Base-by-base conservation (phyloP, 2,113 vertebrate species). In the Xiphophorus couchianus region DNA sequence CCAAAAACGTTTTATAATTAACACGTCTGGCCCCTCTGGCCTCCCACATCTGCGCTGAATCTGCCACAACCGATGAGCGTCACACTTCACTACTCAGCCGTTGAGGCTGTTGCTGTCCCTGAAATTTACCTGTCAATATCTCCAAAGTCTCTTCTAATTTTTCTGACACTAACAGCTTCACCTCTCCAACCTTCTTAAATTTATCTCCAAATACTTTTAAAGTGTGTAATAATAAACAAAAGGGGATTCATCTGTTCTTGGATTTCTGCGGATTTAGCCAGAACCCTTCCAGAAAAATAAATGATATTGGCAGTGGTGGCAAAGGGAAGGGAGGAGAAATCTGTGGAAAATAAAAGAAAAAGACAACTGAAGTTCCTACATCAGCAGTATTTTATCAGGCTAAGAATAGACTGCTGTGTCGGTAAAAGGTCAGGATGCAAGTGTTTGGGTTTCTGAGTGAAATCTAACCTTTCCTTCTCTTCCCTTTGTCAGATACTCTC, bases 1-100 rank as follows among this genome's bases (percentile, higher is more conserved):
- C 65, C 25, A n/a, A 67, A 74, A 82, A 61, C 14, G 39, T 82
- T 91, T 86, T 66, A 89, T 89, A 91, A 86, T 90, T 82, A 91
- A 88, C 79, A 71, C 54, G 27, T 35, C 42, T 27, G 62, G 44
- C 66, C 28, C 86, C 71, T 8, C 81, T 3, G 65, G 81, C 80
- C 68, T 80, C 84, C 64, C 78, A 72, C 84, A 81, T 73, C 62
- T 87, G 86, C 71, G 66, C 86, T 82, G 39, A 86, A 81, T 91
- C 77, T 90, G 88, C 84, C 86, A 74, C 83, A 5, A 33, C 74
- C 25, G 58, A 87, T 89, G 73, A 88, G 30, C 73, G 63, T 84
- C 81, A 79, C 69, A 33, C 69, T 77, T 72, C 17, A 27, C 78
- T 66, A 12, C 63, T 79, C 72, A 66, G 28, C 51, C 13, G 35